Percentiles rank a stretch among this genome's conserved stretches.
Conservation (phyloP, 35 echinoderm and acorn worm genomes). For the Heliocidaris tuberculata region DNA sequence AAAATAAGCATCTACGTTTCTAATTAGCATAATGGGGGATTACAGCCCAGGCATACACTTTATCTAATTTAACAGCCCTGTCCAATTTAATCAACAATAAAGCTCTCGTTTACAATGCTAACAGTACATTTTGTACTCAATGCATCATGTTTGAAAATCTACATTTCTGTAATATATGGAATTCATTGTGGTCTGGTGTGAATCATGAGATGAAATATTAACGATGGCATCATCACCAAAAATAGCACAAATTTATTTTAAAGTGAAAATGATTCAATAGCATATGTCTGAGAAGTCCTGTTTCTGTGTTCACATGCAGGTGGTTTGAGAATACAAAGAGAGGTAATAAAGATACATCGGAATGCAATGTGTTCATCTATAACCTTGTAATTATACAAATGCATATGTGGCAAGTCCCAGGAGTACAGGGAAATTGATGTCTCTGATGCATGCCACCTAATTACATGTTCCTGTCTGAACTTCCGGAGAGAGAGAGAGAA, state of each 20-base stretch:
- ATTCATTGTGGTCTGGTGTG: not conserved
- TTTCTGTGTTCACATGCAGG: not conserved
- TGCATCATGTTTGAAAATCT: not conserved
- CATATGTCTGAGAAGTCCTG: not conserved
- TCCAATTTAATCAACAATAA: slow-evolving; percentile 10
- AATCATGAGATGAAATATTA: not conserved
- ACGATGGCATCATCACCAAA: not conserved
- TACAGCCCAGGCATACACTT: slow-evolving; percentile 9
- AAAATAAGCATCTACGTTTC: slow-evolving; percentile 12
- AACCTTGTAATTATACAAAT: slow-evolving; percentile 13
- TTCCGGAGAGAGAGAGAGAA: not conserved
- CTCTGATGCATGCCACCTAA: not conserved
- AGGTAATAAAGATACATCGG: not conserved
- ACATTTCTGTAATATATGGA: not conserved
- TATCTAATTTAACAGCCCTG: not conserved
- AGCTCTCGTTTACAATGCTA: not conserved
- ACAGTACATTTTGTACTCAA: not conserved
- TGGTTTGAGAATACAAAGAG: not conserved
- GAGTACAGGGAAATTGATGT: not conserved
- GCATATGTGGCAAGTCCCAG: not conserved
- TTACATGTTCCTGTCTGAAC: slow-evolving; percentile 16
- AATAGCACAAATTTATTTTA: not conserved
- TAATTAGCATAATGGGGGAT: slow-evolving; percentile 11
- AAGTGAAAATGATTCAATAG: not conserved
- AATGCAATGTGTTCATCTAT: not conserved